Evolutionary conservation across 2,888 invertebrate species (phyloP).

Genomic region (Dromius quadrimaculatus): DNA sequence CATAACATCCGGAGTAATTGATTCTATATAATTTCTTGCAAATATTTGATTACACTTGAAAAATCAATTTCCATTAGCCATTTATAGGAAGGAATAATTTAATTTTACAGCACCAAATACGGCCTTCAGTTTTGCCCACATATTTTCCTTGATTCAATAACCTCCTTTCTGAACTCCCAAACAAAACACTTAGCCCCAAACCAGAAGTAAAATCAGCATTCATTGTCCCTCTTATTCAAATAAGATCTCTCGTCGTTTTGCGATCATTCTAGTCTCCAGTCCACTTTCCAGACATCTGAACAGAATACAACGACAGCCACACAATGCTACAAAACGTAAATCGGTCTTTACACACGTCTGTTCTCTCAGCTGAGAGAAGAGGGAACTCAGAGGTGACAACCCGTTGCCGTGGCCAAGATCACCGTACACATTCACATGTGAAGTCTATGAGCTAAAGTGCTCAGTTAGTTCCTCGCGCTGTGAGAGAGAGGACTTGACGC

Average conservation of each 20-base stretch:
- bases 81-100: no score
- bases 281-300: not conserved
- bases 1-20: no score
- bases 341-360: slow-evolving; percentile 9
- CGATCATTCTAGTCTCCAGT: slow-evolving; percentile 2
- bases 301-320: slow-evolving; percentile 2
- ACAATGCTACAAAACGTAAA: slow-evolving; percentile 26
- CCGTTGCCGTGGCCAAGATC: slow-evolving; percentile 9
- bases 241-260: slow-evolving; percentile 2
- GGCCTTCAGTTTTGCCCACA: no score
- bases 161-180: no score
- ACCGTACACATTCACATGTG: slow-evolving; percentile 1
- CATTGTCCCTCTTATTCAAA: not conserved
- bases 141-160: no score
- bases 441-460: not conserved
- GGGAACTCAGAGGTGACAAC: slow-evolving; percentile 26
- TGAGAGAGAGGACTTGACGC: not conserved
- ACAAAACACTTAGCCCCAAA: no score
- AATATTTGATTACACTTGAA: no score
- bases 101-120: no score
- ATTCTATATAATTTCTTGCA: no score
- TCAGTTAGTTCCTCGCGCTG: slow-evolving; percentile 8
- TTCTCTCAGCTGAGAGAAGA: slow-evolving; percentile 3
- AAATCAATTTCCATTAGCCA: no score
- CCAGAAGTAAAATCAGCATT: no score